Percentiles rank a stretch among this genome's conserved stretches.
Evolutionary conservation across 1,140 invertebrate species (phyloP).

Genomic region (Pseudachorutes palmiensis): DNA sequence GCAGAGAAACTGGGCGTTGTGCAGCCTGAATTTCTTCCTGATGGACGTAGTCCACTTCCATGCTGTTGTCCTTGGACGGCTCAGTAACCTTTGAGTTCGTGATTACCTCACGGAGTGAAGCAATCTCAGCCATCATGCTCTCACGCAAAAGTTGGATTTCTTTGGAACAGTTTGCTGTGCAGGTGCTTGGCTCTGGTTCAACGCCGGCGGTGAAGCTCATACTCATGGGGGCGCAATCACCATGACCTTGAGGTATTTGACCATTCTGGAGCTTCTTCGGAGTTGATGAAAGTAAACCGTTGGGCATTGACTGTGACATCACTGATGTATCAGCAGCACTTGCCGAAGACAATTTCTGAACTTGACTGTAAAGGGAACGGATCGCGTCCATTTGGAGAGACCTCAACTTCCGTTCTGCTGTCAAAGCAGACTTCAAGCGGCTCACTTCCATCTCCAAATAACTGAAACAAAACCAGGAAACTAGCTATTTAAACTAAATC

Average conservation of each 20-base stretch:
- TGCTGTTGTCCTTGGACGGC: too few species aligned
- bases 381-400: slow-evolving; percentile 23
- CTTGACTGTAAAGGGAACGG: slow-evolving; percentile 11
- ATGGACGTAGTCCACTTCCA: too few species aligned
- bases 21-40: too few species aligned
- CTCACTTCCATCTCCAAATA: background rate
- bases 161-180: slow-evolving; percentile 18
- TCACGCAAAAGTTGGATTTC: slow-evolving; percentile 28
- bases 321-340: slow-evolving; percentile 5
- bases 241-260: too few species aligned
- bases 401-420: slow-evolving; percentile 17
- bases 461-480: background rate
- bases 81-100: background rate
- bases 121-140: slow-evolving; percentile 27
- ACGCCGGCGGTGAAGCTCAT: slow-evolving; percentile 24
- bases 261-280: background rate
- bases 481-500: slow-evolving; percentile 20
- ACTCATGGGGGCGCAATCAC: slow-evolving; percentile 18
- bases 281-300: slow-evolving; percentile 20
- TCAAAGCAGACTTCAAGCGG: background rate
- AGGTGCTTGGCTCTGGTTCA: background rate
- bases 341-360: slow-evolving; percentile 12
- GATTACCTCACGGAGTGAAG: slow-evolving; percentile 25
- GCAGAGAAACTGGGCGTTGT: too few species aligned
- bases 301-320: slow-evolving; percentile 35